phyloP scores from a whole-genome alignment of 2,113 vertebrate genomes.

The Lampris megalopsis region DNA sequence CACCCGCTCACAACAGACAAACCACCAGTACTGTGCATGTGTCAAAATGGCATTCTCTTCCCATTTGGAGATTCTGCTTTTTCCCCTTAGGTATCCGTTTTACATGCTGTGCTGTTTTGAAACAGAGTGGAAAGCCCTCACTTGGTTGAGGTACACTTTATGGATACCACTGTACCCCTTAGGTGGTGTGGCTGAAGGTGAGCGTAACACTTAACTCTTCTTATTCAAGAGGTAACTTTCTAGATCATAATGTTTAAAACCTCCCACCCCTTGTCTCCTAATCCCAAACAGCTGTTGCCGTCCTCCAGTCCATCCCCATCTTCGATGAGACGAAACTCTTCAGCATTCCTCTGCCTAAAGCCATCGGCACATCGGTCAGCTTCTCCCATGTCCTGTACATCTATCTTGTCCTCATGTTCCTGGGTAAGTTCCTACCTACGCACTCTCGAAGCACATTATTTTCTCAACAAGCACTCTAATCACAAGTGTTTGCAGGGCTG shows the following conservation, averaged over 20 bases:
- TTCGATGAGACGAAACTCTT: conserved; percentile 90
- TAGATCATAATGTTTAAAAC: neutral
- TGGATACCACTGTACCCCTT: conserved; percentile 96
- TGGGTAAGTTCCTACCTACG: conserved; percentile 84
- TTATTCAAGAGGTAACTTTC: neutral
- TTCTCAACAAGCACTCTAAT: neutral
- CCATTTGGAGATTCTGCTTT: neutral
- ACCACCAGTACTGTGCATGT: no score
- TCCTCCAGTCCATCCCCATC: conserved; percentile 92
- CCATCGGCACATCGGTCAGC: conserved; percentile 85
- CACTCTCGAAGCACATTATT: neutral
- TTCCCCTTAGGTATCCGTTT: conserved; percentile 90
- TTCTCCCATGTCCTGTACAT: conserved; percentile 90
- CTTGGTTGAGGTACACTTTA: conserved; percentile 93
- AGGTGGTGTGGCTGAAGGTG: conserved; percentile 93
- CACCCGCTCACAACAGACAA: no score
- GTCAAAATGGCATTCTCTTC: neutral
- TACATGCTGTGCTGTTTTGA: conserved; percentile 93
- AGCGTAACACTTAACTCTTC: conserved; percentile 1
- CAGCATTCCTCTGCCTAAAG: conserved; percentile 88
- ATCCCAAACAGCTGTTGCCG: conserved; percentile 83
- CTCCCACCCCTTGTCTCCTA: neutral
- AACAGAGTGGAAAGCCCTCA: conserved; percentile 93
- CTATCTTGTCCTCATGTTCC: conserved; percentile 88
- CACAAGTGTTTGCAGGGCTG: conserved; percentile 77